phyloP scores from a whole-genome alignment of 2,888 invertebrate species.

The Drosophila vallismaia region DNA sequence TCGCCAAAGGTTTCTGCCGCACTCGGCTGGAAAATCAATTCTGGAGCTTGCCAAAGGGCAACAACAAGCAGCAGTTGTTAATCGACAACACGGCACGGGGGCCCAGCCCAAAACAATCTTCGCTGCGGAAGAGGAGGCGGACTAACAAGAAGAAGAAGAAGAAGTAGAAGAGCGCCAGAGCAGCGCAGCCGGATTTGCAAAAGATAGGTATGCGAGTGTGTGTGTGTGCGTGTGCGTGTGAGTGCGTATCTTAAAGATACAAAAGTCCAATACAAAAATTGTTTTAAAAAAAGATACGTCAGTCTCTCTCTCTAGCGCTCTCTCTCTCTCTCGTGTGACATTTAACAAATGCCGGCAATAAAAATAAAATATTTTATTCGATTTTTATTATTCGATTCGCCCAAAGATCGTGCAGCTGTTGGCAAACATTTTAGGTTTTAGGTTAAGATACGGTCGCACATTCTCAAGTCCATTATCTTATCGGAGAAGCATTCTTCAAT shows the following conservation, averaged over 20 bases:
- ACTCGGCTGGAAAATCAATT: conserved; percentile 78
- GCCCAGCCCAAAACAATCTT: conserved; percentile 75
- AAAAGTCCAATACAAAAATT: conserved; percentile 20
- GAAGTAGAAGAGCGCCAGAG: conserved; percentile 45
- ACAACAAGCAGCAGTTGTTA: conserved; percentile 65
- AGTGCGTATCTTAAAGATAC: conserved; percentile 45
- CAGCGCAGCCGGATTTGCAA: conserved; percentile 71
- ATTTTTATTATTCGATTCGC: conserved; percentile 15
- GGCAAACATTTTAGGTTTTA: conserved; percentile 29
- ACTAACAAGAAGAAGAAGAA: conserved; percentile 42
- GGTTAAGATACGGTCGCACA: conserved; percentile 17
- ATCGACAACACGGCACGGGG: conserved; percentile 34
- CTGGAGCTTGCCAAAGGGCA: conserved; percentile 61
- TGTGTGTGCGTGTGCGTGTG: conserved; percentile 44
- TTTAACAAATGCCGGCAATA: conserved; percentile 54
- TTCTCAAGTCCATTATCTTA: conserved; percentile 23
- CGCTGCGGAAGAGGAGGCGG: conserved; percentile 45
- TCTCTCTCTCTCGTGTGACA: conserved; percentile 54
- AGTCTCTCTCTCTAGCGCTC: conserved; percentile 33
- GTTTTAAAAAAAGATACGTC: conserved; percentile 73
- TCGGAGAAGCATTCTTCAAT: conserved; percentile 9
- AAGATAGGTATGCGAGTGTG: conserved; percentile 43
- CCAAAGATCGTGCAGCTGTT: conserved; percentile 32
- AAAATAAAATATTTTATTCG: neutral
- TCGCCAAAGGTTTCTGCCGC: conserved; percentile 56